Percentiles rank a stretch among this genome's conserved stretches.
Evolutionary conservation across 1,140 invertebrate genomes (phyloP).

Genomic region (Drosophila tropicalis): DNA sequence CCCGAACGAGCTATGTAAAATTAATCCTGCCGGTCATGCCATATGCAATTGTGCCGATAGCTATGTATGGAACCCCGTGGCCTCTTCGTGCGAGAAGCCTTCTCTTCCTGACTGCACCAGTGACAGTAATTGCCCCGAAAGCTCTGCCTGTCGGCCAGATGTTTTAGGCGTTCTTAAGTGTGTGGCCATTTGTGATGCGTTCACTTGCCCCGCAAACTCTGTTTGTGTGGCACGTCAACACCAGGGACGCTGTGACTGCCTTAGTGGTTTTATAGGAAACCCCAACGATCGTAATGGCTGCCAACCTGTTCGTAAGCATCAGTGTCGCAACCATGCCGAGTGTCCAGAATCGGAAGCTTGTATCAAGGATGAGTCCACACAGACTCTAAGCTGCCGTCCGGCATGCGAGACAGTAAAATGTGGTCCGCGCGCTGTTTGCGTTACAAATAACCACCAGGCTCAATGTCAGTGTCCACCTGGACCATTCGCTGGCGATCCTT

Average conservation of each 20-base stretch:
- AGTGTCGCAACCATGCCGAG: slow-evolving; percentile 91
- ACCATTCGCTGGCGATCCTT: slow-evolving; percentile 92
- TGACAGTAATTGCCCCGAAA: slow-evolving; percentile 88
- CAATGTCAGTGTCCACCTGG: slow-evolving; percentile 95
- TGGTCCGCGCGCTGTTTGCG: slow-evolving; percentile 92
- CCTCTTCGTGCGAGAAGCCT: slow-evolving; percentile 92
- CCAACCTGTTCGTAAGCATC: slow-evolving; percentile 87
- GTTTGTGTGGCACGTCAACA: slow-evolving; percentile 90
- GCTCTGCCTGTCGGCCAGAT: slow-evolving; percentile 90
- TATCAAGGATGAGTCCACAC: slow-evolving; percentile 82
- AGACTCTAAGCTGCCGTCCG: slow-evolving; percentile 86
- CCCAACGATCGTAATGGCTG: slow-evolving; percentile 95
- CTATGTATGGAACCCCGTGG: slow-evolving; percentile 92
- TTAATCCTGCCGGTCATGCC: slow-evolving; percentile 87
- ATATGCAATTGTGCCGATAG: slow-evolving; percentile 90
- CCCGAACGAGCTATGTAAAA: slow-evolving; percentile 90
- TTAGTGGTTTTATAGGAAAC: slow-evolving; percentile 92
- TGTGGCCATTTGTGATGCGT: slow-evolving; percentile 88
- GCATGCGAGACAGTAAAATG: slow-evolving; percentile 91
- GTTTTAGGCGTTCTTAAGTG: slow-evolving; percentile 94
- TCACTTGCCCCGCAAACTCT: slow-evolving; percentile 92
- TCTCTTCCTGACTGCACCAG: slow-evolving; percentile 90
- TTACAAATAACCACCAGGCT: slow-evolving; percentile 93
- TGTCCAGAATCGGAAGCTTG: slow-evolving; percentile 92
- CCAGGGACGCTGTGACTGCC: slow-evolving; percentile 90